These are phyloP conservation scores for Rhincodon typus DNA, from an alignment of 2,797 vertebrate genomes.

Conservation along the genomic window DNA sequence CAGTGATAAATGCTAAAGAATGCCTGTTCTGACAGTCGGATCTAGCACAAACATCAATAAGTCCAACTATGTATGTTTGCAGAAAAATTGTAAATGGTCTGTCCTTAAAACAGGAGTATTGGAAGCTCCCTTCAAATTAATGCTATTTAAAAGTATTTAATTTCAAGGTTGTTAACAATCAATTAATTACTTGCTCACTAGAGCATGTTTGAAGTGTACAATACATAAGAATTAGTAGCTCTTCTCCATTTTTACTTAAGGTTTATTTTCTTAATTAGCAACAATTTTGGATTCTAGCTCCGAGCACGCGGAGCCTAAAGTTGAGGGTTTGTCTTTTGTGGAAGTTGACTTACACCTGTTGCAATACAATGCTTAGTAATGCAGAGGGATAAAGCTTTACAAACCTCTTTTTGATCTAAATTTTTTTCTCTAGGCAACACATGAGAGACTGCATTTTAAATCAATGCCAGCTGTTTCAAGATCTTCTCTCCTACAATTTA, in stretches of 20 bases:
- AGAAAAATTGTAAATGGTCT: neutral
- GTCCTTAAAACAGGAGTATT: neutral
- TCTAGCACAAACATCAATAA: neutral
- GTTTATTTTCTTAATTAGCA: neutral
- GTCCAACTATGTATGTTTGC: neutral
- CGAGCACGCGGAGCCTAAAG: no score
- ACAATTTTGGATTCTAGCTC: neutral
- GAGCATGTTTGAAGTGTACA: no score
- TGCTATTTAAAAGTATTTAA: neutral
- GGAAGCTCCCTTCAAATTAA: neutral
- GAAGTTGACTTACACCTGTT: neutral
- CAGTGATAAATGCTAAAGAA: neutral
- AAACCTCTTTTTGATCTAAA: neutral
- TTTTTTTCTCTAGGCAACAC: constrained; percentile 75
- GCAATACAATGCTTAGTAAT: neutral
- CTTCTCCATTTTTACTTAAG: neutral
- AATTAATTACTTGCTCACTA: neutral
- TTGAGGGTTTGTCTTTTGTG: neutral
- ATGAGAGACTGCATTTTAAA: constrained; percentile 82
- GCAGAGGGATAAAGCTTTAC: neutral
- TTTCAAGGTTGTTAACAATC: no score
- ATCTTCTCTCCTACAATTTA: constrained; percentile 84
- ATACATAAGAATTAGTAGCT: neutral
- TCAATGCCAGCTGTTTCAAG: constrained; percentile 83
- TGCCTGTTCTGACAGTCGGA: neutral